phyloP scores from a whole-genome alignment of 2,797 vertebrate genomes.

The Scolopax rusticola region DNA sequence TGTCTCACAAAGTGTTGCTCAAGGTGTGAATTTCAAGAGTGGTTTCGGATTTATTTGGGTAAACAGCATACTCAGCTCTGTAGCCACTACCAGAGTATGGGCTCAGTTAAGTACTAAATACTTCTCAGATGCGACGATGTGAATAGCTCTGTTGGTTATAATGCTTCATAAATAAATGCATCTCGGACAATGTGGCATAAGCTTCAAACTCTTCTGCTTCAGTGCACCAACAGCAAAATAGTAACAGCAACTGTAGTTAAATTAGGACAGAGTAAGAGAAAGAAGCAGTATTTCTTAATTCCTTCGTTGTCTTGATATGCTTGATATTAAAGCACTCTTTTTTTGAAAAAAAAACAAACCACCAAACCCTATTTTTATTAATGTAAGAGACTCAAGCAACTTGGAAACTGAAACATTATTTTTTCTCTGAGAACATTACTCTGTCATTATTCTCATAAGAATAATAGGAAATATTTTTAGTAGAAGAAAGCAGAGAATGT shows the following conservation, averaged over 20 bases:
- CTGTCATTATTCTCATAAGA: neutral
- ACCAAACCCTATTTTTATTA: neutral
- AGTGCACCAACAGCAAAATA: neutral
- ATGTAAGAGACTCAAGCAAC: neutral
- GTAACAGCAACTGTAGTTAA: neutral
- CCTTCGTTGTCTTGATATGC: neutral
- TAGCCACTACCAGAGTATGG: neutral
- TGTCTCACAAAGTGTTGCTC: neutral
- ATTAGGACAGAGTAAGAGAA: neutral
- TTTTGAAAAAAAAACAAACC: neutral
- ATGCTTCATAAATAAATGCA: neutral
- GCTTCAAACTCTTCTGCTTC: neutral
- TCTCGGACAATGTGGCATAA: neutral
- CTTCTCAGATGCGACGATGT: neutral
- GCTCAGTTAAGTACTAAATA: neutral
- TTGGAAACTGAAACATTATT: neutral
- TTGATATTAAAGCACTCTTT: neutral
- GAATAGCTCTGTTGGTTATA: neutral
- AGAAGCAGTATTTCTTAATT: neutral
- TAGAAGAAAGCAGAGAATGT: neutral
- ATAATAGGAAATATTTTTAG: neutral
- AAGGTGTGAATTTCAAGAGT: neutral
- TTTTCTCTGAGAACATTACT: neutral
- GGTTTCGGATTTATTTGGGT: neutral
- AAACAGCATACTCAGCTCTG: accelerated